Base-by-base conservation (phyloP, 1,140 invertebrate species). In the Drosophila paulistorum region DNA sequence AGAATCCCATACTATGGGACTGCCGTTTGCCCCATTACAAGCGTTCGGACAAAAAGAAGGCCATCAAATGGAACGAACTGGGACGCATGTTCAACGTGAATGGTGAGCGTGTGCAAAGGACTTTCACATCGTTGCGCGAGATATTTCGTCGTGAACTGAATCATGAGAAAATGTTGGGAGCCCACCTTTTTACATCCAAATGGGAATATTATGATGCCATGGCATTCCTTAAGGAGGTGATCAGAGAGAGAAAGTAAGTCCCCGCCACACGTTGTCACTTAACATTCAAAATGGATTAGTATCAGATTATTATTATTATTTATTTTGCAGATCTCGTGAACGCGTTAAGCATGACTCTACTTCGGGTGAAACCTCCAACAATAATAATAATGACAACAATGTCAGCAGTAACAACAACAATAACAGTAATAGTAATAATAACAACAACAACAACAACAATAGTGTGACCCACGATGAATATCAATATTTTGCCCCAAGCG, bases 201-300 rank as follows among this genome's bases (percentile, higher is more conserved):
- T 91, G 90, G 90, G 90, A 91, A n/a, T 91, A 91, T 63, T 91
- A 91, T 65, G 90, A 90, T 61, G 81, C 77, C 26, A 91, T 91
- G 90, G 79, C 79, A 6, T 91, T 91, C 54, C 80, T 91, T 23
- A 91, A 91, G 74, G 81, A 90, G 59, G 90, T 91, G 33, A 91
- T 91, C 68, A 73, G 90, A 9, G 90, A 91, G 66, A 72, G 90
- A 57, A 91, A 91, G 90, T 91, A 42, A 84, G 86, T 79, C 42
- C 30, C 0, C 41, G 0, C 20, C 20, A 35, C 30, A 26, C 23
- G 0, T 3, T 26, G 23, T 26, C 30, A 30, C 6, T 30, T 6
- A 30, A 30, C 30, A 30, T 30, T 30, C 0, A 7, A 30, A 6
- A 30, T 30, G 30, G 3, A 30, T 30, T 6, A 30, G 7, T 30